A percentile compares a stretch with the other conserved stretches of the same genome.
Evolutionary conservation across 2,888 invertebrate genomes (phyloP).

Genomic region (Cyclophora albipunctata): DNA sequence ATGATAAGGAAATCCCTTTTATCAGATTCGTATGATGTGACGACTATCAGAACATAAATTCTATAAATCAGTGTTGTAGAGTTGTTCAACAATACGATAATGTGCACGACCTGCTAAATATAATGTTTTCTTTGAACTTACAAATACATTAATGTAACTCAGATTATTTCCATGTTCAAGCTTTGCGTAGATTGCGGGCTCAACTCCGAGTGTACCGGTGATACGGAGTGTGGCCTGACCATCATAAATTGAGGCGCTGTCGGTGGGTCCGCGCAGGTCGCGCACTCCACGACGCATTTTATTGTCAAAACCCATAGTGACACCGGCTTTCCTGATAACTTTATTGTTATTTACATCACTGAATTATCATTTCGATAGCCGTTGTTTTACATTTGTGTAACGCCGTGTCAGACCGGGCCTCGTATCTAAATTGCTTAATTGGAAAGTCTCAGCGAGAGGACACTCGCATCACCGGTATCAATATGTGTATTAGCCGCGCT

Average conservation of each 20-base stretch:
- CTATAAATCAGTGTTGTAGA: no score
- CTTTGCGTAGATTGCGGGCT: no score
- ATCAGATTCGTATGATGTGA: no score
- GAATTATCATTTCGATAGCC: constrained; percentile 68
- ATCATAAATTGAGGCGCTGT: constrained; percentile 61
- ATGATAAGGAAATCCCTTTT: no score
- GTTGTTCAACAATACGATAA: no score
- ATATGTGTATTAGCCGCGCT: constrained; percentile 39
- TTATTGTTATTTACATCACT: constrained; percentile 74
- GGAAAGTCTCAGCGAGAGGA: constrained; percentile 60
- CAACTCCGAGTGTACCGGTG: no score
- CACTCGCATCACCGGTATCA: constrained; percentile 49
- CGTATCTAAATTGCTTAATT: constrained; percentile 76
- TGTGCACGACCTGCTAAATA: no score
- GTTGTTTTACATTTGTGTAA: constrained; percentile 71
- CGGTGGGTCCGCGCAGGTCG: constrained; percentile 42
- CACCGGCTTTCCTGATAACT: constrained; percentile 63
- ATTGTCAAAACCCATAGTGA: constrained; percentile 70
- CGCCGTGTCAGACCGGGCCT: constrained; percentile 51
- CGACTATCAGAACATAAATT: no score
- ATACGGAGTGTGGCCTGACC: constrained; percentile 14
- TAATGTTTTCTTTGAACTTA: no score
- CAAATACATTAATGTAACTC: no score
- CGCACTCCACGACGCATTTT: constrained; percentile 57
- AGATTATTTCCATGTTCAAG: no score